Conservation (phyloP, 2,797 vertebrate genomes). For the Amazona ochrocephala region DNA sequence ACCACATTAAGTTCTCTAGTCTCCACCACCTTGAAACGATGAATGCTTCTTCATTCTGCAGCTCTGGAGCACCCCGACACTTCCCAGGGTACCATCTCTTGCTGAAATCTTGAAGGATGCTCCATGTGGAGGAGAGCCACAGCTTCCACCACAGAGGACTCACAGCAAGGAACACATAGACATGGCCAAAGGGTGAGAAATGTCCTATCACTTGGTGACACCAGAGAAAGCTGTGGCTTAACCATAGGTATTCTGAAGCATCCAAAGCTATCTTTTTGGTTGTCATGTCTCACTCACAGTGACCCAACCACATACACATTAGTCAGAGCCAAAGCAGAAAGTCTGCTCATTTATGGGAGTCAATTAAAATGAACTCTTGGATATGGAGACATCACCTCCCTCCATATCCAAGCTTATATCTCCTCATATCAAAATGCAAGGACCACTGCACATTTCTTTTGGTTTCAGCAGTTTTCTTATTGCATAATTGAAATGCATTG, state of each 20-base stretch:
- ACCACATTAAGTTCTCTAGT: neutral
- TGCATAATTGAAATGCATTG: conserved; percentile 13
- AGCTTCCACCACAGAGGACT: neutral
- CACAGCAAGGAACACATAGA: neutral
- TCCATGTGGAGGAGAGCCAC: neutral
- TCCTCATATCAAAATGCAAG: conserved; percentile 37
- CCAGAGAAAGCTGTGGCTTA: neutral
- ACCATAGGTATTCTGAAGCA: neutral
- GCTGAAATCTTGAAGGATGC: neutral
- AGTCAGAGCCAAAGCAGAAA: neutral
- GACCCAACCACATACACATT: neutral
- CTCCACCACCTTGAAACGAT: neutral
- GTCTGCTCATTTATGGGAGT: neutral
- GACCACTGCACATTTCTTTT: conserved; percentile 17
- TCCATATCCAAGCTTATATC: conserved; percentile 14
- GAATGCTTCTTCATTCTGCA: neutral
- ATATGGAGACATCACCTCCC: conserved; percentile 22
- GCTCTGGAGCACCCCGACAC: neutral
- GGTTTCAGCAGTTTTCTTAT: conserved; percentile 33
- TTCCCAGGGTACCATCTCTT: neutral
- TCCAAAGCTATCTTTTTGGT: neutral
- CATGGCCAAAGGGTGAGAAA: neutral
- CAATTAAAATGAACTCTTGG: conserved; percentile 50
- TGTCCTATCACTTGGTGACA: neutral
- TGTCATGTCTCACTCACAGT: neutral